A percentile compares a stretch with the other conserved stretches of the same genome.
Conservation (phyloP, 2,797 vertebrate species). For the Cyclopterus lumpus region DNA sequence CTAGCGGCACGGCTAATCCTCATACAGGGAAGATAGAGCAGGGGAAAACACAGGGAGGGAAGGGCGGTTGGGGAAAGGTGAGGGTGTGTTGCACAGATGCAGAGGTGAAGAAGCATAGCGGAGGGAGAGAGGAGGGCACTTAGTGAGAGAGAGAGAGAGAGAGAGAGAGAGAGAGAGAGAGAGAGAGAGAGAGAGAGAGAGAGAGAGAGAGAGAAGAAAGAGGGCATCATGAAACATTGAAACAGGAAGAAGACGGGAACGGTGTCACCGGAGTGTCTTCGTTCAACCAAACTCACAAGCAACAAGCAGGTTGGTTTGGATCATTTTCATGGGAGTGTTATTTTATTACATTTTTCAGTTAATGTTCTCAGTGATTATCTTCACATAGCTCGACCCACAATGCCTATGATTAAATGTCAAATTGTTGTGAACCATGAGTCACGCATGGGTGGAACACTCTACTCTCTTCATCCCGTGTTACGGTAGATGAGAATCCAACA, state of each 20-base stretch:
- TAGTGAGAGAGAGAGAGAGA: not conserved
- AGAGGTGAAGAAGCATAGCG: constrained; percentile 9
- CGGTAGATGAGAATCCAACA: not conserved
- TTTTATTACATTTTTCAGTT: not conserved
- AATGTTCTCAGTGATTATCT: not conserved
- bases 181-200: not conserved
- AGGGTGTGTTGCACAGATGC: not conserved
- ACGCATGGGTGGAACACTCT: constrained; percentile 12
- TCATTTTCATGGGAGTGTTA: not conserved
- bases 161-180: not conserved
- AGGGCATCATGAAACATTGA: constrained; percentile 12
- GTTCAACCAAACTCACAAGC: not conserved
- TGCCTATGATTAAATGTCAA: not conserved
- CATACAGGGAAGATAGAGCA: constrained; percentile 50
- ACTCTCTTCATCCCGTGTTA: not conserved
- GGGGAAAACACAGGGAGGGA: not conserved
- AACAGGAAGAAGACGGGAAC: constrained; percentile 13
- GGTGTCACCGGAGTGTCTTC: not conserved
- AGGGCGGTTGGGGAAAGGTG: not conserved
- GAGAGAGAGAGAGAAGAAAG: not conserved
- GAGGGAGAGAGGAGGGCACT: not conserved
- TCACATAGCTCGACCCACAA: not conserved
- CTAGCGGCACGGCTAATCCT: constrained; percentile 72
- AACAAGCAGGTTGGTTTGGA: not conserved
- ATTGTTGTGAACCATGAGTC: constrained; percentile 14